A percentile compares a stretch with the other conserved stretches of the same genome.
These are phyloP conservation scores for Aquatica leii DNA, from an alignment of 2,888 invertebrate species.

Conservation along the genomic window DNA sequence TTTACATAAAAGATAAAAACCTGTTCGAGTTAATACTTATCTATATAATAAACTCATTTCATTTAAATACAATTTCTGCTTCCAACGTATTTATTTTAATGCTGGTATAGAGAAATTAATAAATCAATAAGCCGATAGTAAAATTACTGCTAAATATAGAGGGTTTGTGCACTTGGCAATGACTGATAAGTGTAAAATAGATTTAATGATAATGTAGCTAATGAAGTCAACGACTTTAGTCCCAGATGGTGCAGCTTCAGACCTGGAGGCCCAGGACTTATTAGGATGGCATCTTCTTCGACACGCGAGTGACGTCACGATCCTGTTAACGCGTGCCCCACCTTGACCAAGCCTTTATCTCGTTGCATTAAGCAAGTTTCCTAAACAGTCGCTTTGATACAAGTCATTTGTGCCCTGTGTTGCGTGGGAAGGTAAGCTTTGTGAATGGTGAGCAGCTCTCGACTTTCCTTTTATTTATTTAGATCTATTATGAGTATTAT, in stretches of 20 bases:
- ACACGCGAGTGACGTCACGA: constrained; percentile 50
- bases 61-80: too few species aligned
- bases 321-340: constrained; percentile 58
- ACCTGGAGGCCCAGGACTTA: constrained; percentile 45
- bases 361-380: constrained; percentile 55
- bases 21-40: too few species aligned
- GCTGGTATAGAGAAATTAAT: too few species aligned
- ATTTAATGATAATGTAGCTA: constrained; percentile 10
- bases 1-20: too few species aligned
- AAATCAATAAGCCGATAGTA: too few species aligned
- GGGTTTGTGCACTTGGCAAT: too few species aligned
- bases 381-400: constrained; percentile 55
- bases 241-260: constrained; percentile 38
- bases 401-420: constrained; percentile 50
- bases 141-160: too few species aligned
- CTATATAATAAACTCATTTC: too few species aligned
- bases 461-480: constrained; percentile 42
- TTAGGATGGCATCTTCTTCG: constrained; percentile 48
- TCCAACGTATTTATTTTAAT: too few species aligned
- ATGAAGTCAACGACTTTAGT: constrained; percentile 43
- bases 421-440: constrained; percentile 51
- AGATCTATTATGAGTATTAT: constrained; percentile 32
- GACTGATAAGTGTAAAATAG: background rate
- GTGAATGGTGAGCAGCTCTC: constrained; percentile 49
- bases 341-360: constrained; percentile 59